A percentile compares a stretch with the other conserved stretches of the same genome.
Evolutionary conservation across 2,797 vertebrate genomes (phyloP).

Genomic region (Helarctos malayanus): DNA sequence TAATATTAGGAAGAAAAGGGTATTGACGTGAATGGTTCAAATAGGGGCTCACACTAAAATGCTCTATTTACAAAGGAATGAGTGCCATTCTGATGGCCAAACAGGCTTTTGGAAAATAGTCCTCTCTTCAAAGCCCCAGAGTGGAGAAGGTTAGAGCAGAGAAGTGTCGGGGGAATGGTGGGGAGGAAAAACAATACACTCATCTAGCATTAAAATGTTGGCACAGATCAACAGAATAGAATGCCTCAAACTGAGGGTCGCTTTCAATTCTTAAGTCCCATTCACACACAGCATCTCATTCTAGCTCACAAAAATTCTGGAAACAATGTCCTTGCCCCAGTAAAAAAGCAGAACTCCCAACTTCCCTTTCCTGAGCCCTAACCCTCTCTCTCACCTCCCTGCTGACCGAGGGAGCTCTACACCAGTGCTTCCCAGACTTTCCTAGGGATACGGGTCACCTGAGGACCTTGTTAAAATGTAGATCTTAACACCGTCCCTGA

Average conservation of each 20-base stretch:
- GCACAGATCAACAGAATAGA: background rate
- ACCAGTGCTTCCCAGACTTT: background rate
- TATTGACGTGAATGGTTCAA: background rate
- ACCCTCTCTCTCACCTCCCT: background rate
- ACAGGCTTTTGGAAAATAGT: background rate
- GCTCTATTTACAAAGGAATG: background rate
- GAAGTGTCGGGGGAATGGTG: fast-evolving
- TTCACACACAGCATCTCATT: background rate
- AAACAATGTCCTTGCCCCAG: background rate
- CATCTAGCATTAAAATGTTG: background rate
- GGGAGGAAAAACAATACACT: background rate
- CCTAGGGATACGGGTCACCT: background rate
- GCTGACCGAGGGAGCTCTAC: background rate
- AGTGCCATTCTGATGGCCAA: background rate
- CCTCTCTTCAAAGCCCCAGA: background rate
- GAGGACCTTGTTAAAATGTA: background rate
- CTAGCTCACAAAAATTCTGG: background rate
- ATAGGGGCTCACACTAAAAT: background rate
- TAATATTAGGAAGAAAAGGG: background rate
- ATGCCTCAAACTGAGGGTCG: background rate
- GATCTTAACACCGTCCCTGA: background rate
- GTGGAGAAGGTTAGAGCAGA: background rate
- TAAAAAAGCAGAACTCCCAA: background rate
- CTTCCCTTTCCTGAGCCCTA: background rate
- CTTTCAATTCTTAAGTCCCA: slow-evolving; percentile 3